Base-by-base conservation (phyloP, 1,140 invertebrate species). In the Drosophila orena region DNA sequence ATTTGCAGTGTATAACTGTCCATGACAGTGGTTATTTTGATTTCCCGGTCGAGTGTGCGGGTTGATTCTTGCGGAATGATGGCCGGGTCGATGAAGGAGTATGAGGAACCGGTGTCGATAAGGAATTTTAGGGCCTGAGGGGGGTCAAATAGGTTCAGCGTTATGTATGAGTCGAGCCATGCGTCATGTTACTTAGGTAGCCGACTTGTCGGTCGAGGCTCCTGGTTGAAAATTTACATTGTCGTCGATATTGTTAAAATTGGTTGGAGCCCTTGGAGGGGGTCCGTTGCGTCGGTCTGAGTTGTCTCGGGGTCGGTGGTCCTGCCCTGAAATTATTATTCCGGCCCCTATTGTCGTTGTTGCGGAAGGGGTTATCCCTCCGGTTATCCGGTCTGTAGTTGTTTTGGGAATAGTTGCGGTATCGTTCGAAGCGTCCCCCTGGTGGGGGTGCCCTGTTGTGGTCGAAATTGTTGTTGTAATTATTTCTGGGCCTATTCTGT, bases 81-180 rank as follows among this genome's bases (percentile, higher is more conserved):
- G n/a, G n/a, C 17, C 20, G 49, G 49, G 10, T 53, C 50, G 15
- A 59, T 15, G n/a, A 59, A 59, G 0, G 42, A 64, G 47, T 43
- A 47, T 10, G 53, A 56, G 2, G 61, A 49, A 14, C 53, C 61
- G 24, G 43, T 65, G 7, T 65, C 62, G 14, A 65, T 44, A 4
- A 57, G 27, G 15, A 49, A 49, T 49, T 54, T 49, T 14, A n/a
- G n/a, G n/a, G n/a, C n/a, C n/a, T n/a, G n/a, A n/a, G n/a, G n/a
- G n/a, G n/a, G n/a, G n/a, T 47, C 27, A 27, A 14, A 47, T 47
- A 47, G 8, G 3, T 14, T 27, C 22, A 27, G 14, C 24, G n/a
- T 8, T 27, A 27, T 47, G n/a, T 27, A 47, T 27, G 44, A 47
- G 22, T 7, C 24, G 44, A 27, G 22, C 44, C 2, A 24, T 12